Conservation (phyloP, 2,888 invertebrate genomes). For the Dendrolimus houi region DNA sequence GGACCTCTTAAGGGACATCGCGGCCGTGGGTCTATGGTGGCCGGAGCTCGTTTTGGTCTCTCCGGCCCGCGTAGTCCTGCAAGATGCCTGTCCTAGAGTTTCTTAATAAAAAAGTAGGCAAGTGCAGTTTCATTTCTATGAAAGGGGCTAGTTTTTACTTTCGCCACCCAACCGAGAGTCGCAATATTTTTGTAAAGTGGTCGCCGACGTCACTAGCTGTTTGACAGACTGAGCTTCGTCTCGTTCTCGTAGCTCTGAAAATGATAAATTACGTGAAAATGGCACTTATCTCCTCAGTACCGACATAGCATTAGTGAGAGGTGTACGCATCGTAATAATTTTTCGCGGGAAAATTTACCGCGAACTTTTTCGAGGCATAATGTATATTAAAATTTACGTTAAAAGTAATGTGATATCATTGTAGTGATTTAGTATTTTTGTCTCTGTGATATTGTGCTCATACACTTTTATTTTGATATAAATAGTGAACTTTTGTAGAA, state of each 20-base stretch:
- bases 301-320: neutral
- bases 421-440: constrained; percentile 1
- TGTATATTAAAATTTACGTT: neutral
- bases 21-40: no score
- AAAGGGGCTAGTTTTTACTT: no score
- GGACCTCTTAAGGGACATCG: no score
- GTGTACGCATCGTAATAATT: neutral
- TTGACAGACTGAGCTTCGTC: neutral
- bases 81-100: no score
- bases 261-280: constrained; percentile 1
- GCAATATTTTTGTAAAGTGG: no score
- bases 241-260: neutral
- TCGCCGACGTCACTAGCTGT: neutral
- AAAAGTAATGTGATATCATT: neutral
- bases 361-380: neutral
- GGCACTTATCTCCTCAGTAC: neutral
- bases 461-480: constrained; percentile 17
- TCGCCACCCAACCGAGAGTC: no score
- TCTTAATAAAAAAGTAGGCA: no score
- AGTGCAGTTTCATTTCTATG: no score
- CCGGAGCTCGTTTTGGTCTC: no score
- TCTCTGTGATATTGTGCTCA: constrained; percentile 51
- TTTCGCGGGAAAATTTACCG: neutral
- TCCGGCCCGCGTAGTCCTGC: no score
- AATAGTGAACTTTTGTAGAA: constrained; percentile 19